These are phyloP conservation scores for Patella caerulea DNA, from an alignment of 2,888 invertebrate species.

Conservation along the genomic window DNA sequence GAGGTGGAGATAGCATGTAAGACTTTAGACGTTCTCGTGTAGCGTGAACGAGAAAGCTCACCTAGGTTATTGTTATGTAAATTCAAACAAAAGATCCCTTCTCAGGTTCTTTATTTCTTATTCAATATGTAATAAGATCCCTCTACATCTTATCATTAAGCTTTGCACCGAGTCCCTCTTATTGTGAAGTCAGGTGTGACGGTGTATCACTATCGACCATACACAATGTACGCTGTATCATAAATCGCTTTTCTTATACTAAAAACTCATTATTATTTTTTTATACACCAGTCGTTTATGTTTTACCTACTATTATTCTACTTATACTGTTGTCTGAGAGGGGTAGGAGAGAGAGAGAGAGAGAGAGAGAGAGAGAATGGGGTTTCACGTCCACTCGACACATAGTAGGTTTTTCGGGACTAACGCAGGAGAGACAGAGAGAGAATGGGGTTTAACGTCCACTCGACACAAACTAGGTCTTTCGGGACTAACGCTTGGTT, in stretches of 20 bases:
- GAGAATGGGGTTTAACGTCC: too few species aligned
- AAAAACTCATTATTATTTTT: too few species aligned
- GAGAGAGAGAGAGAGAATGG: not conserved
- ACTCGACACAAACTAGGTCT: too few species aligned
- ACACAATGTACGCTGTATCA: too few species aligned
- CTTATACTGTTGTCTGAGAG: too few species aligned
- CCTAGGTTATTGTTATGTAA: not conserved
- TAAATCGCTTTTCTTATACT: too few species aligned
- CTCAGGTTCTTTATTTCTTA: conserved; percentile 7
- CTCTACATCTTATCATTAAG: conserved; percentile 1
- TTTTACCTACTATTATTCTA: too few species aligned
- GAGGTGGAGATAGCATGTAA: not conserved
- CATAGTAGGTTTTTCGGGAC: too few species aligned
- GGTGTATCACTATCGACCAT: not conserved
- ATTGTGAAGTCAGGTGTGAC: conserved; percentile 7
- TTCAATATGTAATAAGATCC: conserved; percentile 6
- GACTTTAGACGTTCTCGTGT: not conserved
- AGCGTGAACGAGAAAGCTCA: conserved; percentile 5
- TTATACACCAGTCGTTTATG: too few species aligned
- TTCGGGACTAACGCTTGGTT: too few species aligned
- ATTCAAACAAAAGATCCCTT: not conserved
- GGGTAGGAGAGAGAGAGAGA: not conserved
- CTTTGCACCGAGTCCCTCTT: not conserved
- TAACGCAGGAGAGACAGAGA: not conserved
- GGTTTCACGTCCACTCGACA: too few species aligned